Base-by-base conservation (phyloP, 2,113 vertebrate genomes). In the Ophthalmolycus amberensis region DNA sequence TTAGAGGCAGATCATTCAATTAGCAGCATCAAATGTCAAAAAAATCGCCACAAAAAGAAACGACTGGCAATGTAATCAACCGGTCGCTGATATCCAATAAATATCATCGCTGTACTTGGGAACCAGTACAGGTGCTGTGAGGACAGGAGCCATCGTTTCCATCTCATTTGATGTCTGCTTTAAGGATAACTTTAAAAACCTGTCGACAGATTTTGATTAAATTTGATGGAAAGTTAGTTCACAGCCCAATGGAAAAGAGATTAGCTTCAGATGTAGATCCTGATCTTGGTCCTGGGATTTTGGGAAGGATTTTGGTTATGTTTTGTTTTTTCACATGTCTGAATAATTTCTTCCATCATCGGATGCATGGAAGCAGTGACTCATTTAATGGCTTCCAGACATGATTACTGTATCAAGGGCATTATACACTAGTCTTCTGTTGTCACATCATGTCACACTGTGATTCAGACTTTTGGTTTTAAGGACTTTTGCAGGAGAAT, bases 361-460 rank as follows among this genome's bases (percentile, higher is more conserved):
- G 40, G 63, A 44, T 4, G 37, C 68, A 58, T 60, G 65, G 14
- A 27, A 10, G 40, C 38, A 48, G 15, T 22, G 56, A 44, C 46
- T 32, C 38, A 38, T 83, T 65, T 71, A 65, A 65, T 20, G 52
- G 62, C 75, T 72, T 42, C 42, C 32, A 72, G 52, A 62, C 14
- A 10, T 46, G 37, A 48, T 75, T 42, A 60, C 18, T 32, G 25
- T 52, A 18, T 34, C 6, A 32, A 3, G 29, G 44, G 37, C 22
- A 34, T 56, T 40, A 29, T 22, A 62, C 2, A 32, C 29, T 25
- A 34, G 59, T 20, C 48, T 29, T n/a, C 79, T 29, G 42, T n/a
- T 52, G 52, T 62, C 71, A 60, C 56, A 18, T 68, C 16, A 12
- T 32, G 25, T 63, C 56, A 32, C 64, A 14, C 25, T 75, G 20